These are phyloP conservation scores for Cliona cf. orientalis DNA, from an alignment of 37 sponge, comb jelly and placozoan species.

Conservation along the genomic window DNA sequence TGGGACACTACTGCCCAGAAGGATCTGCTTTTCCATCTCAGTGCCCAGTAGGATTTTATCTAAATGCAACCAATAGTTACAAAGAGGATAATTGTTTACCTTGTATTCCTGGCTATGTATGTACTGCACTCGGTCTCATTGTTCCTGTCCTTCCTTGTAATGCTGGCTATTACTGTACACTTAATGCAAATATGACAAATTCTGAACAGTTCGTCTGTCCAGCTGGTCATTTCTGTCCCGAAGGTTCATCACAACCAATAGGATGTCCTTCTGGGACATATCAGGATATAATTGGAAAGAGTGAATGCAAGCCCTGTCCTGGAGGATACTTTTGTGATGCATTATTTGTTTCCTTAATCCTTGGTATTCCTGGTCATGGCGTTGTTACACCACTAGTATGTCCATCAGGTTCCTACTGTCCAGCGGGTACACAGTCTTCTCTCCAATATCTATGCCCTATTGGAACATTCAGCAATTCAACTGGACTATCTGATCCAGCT, in stretches of 20 bases:
- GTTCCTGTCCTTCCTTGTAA: neutral
- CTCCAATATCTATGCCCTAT: neutral
- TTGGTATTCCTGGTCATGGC: neutral
- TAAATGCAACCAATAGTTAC: neutral
- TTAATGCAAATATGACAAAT: neutral
- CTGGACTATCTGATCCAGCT: neutral
- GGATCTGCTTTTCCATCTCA: neutral
- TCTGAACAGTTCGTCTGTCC: neutral
- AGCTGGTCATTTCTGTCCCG: neutral
- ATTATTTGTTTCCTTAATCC: too few relatives aligned
- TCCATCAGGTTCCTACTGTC: neutral
- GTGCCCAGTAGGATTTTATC: neutral
- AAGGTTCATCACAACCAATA: neutral
- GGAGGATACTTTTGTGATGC: slow-evolving; percentile 11
- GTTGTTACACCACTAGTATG: neutral
- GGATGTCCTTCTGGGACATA: neutral
- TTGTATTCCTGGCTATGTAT: neutral
- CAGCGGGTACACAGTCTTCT: neutral
- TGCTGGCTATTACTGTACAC: neutral
- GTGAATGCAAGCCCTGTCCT: slow-evolving; percentile 10
- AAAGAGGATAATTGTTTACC: neutral
- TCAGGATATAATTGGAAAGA: neutral
- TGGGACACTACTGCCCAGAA: neutral
- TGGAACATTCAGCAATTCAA: neutral
- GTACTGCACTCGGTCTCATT: neutral